A percentile compares a stretch with the other conserved stretches of the same genome.
These are phyloP conservation scores for Hozukius guyotensis DNA, from an alignment of 2,797 vertebrate genomes.

Conservation along the genomic window DNA sequence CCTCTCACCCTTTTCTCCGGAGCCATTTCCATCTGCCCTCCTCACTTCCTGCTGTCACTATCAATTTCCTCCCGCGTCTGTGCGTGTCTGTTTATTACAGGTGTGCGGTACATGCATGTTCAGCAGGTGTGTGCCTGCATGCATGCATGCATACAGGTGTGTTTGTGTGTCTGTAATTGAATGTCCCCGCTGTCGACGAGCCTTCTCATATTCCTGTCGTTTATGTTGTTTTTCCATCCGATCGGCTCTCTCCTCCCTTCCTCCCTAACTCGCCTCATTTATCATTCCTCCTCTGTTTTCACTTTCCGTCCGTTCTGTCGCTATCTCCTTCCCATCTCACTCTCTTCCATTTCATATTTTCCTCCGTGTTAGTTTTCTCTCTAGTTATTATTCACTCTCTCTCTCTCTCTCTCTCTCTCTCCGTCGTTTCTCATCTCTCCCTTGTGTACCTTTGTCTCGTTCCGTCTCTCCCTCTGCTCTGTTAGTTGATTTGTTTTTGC, in stretches of 20 bases:
- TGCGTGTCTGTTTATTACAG: conserved; percentile 24
- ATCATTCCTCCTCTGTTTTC: conserved; percentile 48
- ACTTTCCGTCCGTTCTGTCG: conserved; percentile 19
- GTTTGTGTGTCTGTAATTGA: conserved; percentile 22
- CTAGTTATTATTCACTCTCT: conserved; percentile 47
- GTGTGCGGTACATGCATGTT: background rate
- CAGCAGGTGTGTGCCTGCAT: background rate
- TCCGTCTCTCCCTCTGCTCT: conserved; percentile 12
- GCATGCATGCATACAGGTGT: conserved; percentile 22
- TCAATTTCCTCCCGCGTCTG: conserved; percentile 18
- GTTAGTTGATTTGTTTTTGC: conserved; percentile 58
- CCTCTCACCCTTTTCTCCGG: background rate
- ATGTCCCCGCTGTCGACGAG: conserved; percentile 17
- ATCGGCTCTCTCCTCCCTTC: conserved; percentile 20
- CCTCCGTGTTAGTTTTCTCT: conserved; percentile 26
- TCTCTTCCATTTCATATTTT: conserved; percentile 39
- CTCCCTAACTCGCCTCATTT: conserved; percentile 36
- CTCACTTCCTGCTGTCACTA: conserved; percentile 33
- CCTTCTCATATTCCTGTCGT: conserved; percentile 22
- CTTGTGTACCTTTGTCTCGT: conserved; percentile 19
- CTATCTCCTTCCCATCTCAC: conserved; percentile 22
- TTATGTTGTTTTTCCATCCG: conserved; percentile 45
- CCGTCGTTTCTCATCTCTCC: conserved; percentile 35
- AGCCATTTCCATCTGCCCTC: conserved; percentile 20
- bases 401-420: conserved; percentile 25